phyloP scores from a whole-genome alignment of 1,140 invertebrate genomes.

The Lepidurus apus region DNA sequence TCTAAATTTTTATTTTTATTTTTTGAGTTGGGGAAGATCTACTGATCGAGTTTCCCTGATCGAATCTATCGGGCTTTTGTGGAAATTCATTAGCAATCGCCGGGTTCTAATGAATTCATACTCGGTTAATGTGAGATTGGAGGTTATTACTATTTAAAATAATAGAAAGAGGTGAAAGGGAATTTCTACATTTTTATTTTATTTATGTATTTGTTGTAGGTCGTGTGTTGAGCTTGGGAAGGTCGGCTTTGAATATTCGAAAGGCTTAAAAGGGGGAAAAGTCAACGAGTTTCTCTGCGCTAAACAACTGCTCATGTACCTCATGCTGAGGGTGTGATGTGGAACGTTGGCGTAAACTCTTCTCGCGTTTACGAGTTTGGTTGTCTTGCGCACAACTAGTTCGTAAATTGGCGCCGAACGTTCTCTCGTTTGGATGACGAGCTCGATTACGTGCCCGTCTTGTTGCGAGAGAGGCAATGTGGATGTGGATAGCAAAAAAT shows the following conservation, averaged over 20 bases:
- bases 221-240: neutral
- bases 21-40: too few relatives aligned
- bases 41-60: too few relatives aligned
- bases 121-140: too few relatives aligned
- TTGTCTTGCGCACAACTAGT: neutral
- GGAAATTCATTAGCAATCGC: neutral
- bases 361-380: neutral
- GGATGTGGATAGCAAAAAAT: too few relatives aligned
- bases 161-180: neutral
- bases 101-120: neutral
- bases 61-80: too few relatives aligned
- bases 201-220: neutral
- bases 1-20: too few relatives aligned
- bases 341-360: neutral
- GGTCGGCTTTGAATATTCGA: neutral
- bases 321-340: slow-evolving; percentile 15
- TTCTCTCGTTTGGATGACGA: neutral
- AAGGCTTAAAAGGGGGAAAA: neutral
- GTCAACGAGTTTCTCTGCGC: neutral
- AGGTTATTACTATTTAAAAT: neutral
- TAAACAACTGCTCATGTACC: slow-evolving; percentile 15
- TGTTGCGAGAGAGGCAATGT: neutral
- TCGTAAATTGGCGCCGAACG: neutral
- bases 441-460: neutral
- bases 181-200: neutral